A percentile compares a stretch with the other conserved stretches of the same genome.
phyloP scores from a whole-genome alignment of 2,113 vertebrate species.

The Dicerorhinus sumatrensis region DNA sequence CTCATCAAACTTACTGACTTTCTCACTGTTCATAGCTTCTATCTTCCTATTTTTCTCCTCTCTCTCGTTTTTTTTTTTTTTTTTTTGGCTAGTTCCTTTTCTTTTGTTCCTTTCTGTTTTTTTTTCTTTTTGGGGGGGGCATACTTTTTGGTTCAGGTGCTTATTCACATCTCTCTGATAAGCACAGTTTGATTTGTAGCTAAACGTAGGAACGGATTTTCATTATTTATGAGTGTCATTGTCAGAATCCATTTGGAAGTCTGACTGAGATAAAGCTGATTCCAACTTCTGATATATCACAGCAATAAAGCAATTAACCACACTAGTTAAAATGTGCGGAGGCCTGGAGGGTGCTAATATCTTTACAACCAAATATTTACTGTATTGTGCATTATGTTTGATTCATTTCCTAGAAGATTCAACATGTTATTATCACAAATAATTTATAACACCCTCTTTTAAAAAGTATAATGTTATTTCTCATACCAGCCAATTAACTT shows the following conservation, averaged over 20 bases:
- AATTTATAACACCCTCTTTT: not conserved
- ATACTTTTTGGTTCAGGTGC: conserved; percentile 70
- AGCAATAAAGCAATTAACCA: conserved; percentile 83
- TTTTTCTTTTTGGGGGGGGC: not conserved
- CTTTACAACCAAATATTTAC: conserved; percentile 72
- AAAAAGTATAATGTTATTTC: conserved; percentile 16
- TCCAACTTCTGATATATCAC: conserved; percentile 67
- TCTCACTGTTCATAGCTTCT: not conserved
- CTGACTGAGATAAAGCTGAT: conserved; percentile 74
- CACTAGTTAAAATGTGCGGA: conserved; percentile 66
- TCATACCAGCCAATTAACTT: conserved; percentile 23
- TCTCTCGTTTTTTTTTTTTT: not conserved
- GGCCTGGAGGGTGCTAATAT: conserved; percentile 24
- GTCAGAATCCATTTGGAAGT: conserved; percentile 84
- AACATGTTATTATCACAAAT: not conserved
- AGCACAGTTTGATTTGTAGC: conserved; percentile 83
- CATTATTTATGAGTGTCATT: conserved; percentile 84
- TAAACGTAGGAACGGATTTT: conserved; percentile 84
- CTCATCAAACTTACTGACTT: not conserved
- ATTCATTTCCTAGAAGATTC: conserved; percentile 49
- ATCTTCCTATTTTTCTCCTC: not conserved
- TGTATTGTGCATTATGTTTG: not conserved
- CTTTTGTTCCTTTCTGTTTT: no score
- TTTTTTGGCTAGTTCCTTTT: not conserved
- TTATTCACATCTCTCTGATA: conserved; percentile 77